Evolutionary conservation across 2,113 vertebrate genomes (phyloP), one percentile per base, ranked within the genome.

Genomic region (Brachyistius frenatus): DNA sequence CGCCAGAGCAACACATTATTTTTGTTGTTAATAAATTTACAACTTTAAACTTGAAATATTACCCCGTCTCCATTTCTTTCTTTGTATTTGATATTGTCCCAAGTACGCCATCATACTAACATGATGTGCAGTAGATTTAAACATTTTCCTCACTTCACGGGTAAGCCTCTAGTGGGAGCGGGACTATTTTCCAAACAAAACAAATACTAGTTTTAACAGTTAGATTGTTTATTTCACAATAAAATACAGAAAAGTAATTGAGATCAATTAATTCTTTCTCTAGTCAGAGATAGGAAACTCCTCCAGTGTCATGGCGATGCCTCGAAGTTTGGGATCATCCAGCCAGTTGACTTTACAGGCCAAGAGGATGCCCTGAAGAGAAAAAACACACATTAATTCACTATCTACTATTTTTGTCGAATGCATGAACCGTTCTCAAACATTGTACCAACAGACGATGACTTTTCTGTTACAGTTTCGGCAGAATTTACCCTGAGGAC

Each of bases 291-390:
- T 81, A 5, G 93, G 91, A 54, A 93, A 77, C 32, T 92, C 89
- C 73, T 95, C 94, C 74, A 95, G 64, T 2, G 90, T 88, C 93
- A 95, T 92, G 53, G 64, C 87, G 9, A 94, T 88, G 55, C 92
- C 93, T 85, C 64, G 90, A 49, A 95, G 80, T 72, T 92, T 87
- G 3, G 93, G 94, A 80, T 95, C 93, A 65, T 94, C 92, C 65
- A 92, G 70, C 95, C 94, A 95, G 84, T 95, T 93, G 62, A 95
- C 74, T 78, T 90, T 94, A 80, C 83, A 94, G 16, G 93, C 94
- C 75, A 95, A 67, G 15, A 95, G 87, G 65, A 94, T 91, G 8
- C 94, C 94, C 95, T 95, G 70, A 70, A 55, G 41, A 81, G 5
- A 76, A 23, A 23, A 23, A 52, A 83, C 13, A 46, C 32, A 60